phyloP scores from a whole-genome alignment of 2,888 invertebrate genomes.

The Diabrotica balteata region DNA sequence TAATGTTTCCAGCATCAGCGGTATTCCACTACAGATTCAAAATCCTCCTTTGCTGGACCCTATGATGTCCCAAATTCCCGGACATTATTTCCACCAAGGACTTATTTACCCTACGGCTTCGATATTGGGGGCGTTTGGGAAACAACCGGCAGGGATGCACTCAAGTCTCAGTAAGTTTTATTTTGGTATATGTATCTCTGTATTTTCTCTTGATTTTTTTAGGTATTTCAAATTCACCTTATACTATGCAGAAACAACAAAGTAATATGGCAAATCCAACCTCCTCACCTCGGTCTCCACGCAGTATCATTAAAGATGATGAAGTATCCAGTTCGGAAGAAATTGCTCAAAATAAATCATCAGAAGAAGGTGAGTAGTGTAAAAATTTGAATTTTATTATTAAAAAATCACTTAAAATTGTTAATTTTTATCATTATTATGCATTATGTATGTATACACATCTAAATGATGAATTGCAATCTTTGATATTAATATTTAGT shows the following conservation, averaged over 20 bases:
- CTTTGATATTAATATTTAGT: too few relatives aligned
- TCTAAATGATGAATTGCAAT: too few relatives aligned
- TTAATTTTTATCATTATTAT: too few relatives aligned
- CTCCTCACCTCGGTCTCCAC: constrained; percentile 19
- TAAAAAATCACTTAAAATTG: too few relatives aligned
- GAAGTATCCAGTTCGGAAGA: constrained; percentile 81
- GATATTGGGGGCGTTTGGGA: constrained; percentile 57
- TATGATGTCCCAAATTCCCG: constrained; percentile 35
- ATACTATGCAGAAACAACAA: constrained; percentile 34
- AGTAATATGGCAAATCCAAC: constrained; percentile 17
- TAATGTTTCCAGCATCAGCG: constrained; percentile 48
- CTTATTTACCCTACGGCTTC: constrained; percentile 52
- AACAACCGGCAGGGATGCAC: constrained; percentile 51
- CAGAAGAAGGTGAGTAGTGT: constrained; percentile 27
- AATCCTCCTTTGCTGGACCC: constrained; percentile 45
- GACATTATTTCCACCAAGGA: constrained; percentile 55
- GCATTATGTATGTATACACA: too few relatives aligned
- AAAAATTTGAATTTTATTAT: too few relatives aligned
- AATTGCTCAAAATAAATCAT: constrained; percentile 57
- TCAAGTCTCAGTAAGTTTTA: constrained; percentile 32
- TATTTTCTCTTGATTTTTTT: constrained; percentile 5
- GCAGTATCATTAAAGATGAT: constrained; percentile 68
- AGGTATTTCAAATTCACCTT: constrained; percentile 45
- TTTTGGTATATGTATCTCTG: not conserved
- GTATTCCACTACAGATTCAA: constrained; percentile 53